Percentiles rank a stretch among this genome's conserved stretches.
Conservation (phyloP, 1,140 invertebrate species). For the Muscidifurax raptorellus region DNA sequence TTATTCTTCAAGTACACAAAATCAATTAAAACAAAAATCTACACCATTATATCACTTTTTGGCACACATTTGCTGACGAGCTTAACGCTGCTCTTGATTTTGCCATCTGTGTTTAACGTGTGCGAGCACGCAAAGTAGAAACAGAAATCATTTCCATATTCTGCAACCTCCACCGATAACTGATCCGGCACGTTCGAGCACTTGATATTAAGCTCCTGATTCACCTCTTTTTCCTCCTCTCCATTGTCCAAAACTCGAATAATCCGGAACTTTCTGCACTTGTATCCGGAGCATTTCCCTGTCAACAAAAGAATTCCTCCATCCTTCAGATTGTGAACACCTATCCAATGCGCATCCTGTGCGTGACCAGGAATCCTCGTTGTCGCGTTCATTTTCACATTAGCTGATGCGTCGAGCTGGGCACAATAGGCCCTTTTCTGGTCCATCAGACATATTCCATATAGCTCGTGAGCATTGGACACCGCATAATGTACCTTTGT, state of each 20-base stretch:
- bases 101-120: not conserved
- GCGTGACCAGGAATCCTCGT: not conserved
- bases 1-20: not conserved
- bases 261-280: conserved; percentile 29
- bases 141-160: not conserved
- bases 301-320: conserved; percentile 10
- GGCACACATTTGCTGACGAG: conserved; percentile 30
- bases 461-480: conserved; percentile 23
- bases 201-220: conserved; percentile 16
- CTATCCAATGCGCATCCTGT: conserved; percentile 23
- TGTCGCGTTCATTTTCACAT: conserved; percentile 9
- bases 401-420: conserved; percentile 5
- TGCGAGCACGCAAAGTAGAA: conserved; percentile 28
- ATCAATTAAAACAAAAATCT: not conserved
- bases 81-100: not conserved
- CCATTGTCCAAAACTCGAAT: not conserved
- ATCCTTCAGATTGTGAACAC: conserved; percentile 23
- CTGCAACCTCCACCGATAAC: not conserved
- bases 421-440: conserved; percentile 12
- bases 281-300: conserved; percentile 33
- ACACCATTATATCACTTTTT: not conserved
- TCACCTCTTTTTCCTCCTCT: not conserved
- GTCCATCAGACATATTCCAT: conserved; percentile 29
- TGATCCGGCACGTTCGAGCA: conserved; percentile 19
- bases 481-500: not conserved